These are phyloP conservation scores for Phengaris alcon DNA, from an alignment of 2,888 invertebrate species.

Conservation along the genomic window DNA sequence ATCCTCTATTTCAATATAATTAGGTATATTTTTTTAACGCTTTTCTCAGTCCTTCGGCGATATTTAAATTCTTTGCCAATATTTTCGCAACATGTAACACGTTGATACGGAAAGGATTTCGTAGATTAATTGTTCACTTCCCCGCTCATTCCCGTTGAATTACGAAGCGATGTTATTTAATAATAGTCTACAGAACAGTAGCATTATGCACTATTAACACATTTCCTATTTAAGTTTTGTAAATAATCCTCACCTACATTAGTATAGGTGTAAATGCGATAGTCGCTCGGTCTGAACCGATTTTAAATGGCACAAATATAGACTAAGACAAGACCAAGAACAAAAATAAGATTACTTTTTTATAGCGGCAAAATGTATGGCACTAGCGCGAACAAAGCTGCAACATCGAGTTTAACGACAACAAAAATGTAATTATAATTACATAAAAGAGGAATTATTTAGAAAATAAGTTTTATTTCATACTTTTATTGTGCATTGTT, in stretches of 20 bases:
- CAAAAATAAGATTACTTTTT: neutral
- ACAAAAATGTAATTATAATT: no score
- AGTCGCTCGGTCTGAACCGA: neutral
- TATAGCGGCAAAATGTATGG: neutral
- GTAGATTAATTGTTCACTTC: conserved; percentile 25
- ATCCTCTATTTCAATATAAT: no score
- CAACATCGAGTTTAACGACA: no score
- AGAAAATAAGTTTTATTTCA: no score
- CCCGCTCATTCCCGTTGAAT: conserved; percentile 29
- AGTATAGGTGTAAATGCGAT: no score
- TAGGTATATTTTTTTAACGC: neutral
- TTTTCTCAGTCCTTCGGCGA: neutral
- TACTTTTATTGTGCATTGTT: no score
- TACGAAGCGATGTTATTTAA: conserved; percentile 32
- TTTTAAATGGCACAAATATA: neutral
- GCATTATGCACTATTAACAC: conserved; percentile 4
- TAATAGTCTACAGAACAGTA: conserved; percentile 3
- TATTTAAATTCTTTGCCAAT: conserved; percentile 1
- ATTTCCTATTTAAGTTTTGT: conserved; percentile 1
- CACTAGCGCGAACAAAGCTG: neutral
- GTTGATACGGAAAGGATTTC: conserved; percentile 28
- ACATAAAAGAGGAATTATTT: no score
- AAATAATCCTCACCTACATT: no score
- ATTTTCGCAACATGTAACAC: conserved; percentile 29
- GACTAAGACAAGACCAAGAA: no score